Evolutionary conservation across 2,113 vertebrate genomes (phyloP).

Genomic region (Ailurus styani): DNA sequence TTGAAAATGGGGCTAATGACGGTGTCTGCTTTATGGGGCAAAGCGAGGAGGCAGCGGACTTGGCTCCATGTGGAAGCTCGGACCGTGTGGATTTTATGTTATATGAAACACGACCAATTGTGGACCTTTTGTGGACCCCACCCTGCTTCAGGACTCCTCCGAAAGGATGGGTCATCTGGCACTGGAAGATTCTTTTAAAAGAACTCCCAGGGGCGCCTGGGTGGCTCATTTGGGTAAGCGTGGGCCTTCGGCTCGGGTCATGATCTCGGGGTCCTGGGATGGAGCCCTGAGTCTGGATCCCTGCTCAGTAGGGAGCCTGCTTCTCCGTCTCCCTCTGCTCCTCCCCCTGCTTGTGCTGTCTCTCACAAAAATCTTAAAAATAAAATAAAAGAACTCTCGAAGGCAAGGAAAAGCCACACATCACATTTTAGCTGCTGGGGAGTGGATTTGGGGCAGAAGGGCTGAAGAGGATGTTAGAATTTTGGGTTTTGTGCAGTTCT

Average conservation of each 20-base stretch:
- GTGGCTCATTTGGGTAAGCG: accelerated
- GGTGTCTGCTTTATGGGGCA: accelerated
- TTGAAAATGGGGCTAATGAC: not conserved
- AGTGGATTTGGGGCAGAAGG: not conserved
- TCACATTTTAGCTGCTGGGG: accelerated
- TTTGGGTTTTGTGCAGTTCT: too few species aligned
- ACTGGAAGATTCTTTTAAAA: not conserved
- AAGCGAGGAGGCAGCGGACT: not conserved
- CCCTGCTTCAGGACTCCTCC: not conserved
- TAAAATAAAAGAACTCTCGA: not conserved
- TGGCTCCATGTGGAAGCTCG: not conserved
- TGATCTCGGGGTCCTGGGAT: not conserved
- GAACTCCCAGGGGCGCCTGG: not conserved
- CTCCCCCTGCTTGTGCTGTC: not conserved
- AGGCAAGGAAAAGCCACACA: not conserved
- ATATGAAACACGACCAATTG: not conserved
- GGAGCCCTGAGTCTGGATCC: not conserved
- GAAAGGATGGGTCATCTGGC: not conserved
- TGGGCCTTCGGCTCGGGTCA: not conserved
- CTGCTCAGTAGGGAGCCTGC: not conserved
- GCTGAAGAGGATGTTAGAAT: not conserved
- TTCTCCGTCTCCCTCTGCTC: not conserved
- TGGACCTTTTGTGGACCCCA: not conserved
- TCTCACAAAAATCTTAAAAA: not conserved
- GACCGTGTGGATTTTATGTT: not conserved